Base-by-base conservation (phyloP, 2,888 invertebrate genomes). In the Ectemnius continuus region DNA sequence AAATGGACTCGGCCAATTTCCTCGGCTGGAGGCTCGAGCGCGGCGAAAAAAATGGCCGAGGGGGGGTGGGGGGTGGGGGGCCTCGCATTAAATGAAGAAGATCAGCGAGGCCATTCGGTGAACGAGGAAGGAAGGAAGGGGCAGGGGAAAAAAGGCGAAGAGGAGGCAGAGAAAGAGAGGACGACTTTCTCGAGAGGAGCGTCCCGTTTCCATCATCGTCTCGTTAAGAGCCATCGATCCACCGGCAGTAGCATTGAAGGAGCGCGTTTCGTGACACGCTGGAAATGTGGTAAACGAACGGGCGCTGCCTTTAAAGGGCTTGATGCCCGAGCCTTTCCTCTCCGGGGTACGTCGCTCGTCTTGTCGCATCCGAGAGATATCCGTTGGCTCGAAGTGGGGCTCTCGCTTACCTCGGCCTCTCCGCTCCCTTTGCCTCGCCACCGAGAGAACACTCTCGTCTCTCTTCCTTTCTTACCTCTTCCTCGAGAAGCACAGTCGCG, bases 231-330 rank as follows among this genome's bases (percentile, higher is more conserved):
- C 79, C 74, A 81, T 84, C 81, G 79, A 85, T 85, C 79, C 77
- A 67, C 48, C 67, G 69, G 58, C 65, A 67, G 72, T 61, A 16
- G 71, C 48, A 16, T 52, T 70, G 57, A 56, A 23, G 68, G 26
- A 13, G 56, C n/a, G 69, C 52, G 52, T 73, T 64, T 26, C 65
- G 78, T 68, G 78, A 76, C 81, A 76, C 78, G 79, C 62, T 82
- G 79, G 77, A 82, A 81, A 81, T 75, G 80, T 73, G 77, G 77
- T 81, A 78, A 84, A 84, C 85, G 83, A 82, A 85, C 56, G 71
- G 67, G 73, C 77, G 77, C 78, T 86, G 73, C 83, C 87, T 84
- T 87, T 85, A 85, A 87, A 87, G 85, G 85, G 83, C 58, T 62
- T 66, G 36, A 28, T 14, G 23, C 62, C 47, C 63, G 26, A 65